Evolutionary conservation across 2,797 vertebrate genomes (phyloP).

Genomic region (Petrocephalus schoutedeni): DNA sequence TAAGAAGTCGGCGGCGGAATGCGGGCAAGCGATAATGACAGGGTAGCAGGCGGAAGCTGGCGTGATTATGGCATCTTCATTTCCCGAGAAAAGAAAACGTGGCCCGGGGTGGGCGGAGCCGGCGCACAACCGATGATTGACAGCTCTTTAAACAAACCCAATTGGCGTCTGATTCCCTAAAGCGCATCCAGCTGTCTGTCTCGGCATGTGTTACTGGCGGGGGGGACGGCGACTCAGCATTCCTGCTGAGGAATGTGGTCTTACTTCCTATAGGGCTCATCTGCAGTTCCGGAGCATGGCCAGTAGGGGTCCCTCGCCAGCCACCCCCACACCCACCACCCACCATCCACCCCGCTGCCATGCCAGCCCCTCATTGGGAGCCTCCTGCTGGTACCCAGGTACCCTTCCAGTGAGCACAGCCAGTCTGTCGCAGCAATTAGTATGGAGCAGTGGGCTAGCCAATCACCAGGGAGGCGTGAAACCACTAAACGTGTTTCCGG

Average conservation of each 20-base stretch:
- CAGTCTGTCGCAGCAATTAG: neutral
- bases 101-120: neutral
- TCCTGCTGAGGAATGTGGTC: neutral
- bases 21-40: neutral
- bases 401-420: neutral
- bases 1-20: neutral
- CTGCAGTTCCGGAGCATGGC: neutral
- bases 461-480: neutral
- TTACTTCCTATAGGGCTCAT: neutral
- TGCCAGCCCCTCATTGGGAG: neutral
- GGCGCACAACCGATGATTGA: neutral
- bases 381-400: neutral
- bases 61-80: neutral
- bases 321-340: too few species aligned
- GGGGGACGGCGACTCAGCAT: neutral
- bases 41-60: neutral
- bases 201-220: neutral
- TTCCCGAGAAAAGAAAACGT: neutral
- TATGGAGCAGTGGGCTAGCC: neutral
- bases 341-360: too few species aligned
- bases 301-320: neutral
- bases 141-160: conserved; percentile 6
- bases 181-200: conserved; percentile 12
- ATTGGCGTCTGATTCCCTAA: neutral
- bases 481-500: neutral